Base-by-base conservation (phyloP, 2,113 vertebrate species). In the Salvelinus sp. region DNA sequence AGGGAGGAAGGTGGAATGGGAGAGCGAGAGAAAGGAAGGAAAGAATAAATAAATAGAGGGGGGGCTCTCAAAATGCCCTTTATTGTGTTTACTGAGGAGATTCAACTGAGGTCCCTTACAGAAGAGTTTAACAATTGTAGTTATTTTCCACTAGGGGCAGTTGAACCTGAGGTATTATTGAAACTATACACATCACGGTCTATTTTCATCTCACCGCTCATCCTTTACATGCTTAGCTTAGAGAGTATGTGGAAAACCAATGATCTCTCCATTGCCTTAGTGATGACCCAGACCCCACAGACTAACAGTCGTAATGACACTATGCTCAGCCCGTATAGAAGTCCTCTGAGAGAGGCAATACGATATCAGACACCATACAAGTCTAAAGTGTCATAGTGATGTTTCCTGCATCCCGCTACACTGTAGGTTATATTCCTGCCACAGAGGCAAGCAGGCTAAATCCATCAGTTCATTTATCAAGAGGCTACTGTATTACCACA, bases 401-500 rank as follows among this genome's bases (percentile, higher is more conserved):
- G 72, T 70, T 66, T 58, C 68, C 62, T 78, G 22, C 64, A 6
- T 30, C 30, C 38, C 16, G n/a, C 22, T 48, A 47, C 64, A 60
- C 28, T 28, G 2, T 69, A 70, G 64, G 20, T 83, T 76, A 76
- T 71, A 76, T 81, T 2, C 18, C 65, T 28, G 75, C 73, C 27
- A 57, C 48, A 10, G 67, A 57, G 74, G 72, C 74, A 16, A 54
- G 54, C 68, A 76, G 76, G 47, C 77, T 79, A 82, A 85, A 89
- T 82, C 79, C 82, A 85, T 81, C 80, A 79, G 70, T 74, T 73
- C n/a, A 75, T 83, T 84, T 80, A 76, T 76, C 44, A 81, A 67
- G 73, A 86, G 72, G 68, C 76, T 44, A 44, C 38, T 44, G 38
- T 70, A 81, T 82, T 80, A 74, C 69, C 57, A 65, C 28, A 78